A percentile compares a stretch with the other conserved stretches of the same genome.
Conservation (phyloP, 2,113 vertebrate genomes). For the Salvator merianae region DNA sequence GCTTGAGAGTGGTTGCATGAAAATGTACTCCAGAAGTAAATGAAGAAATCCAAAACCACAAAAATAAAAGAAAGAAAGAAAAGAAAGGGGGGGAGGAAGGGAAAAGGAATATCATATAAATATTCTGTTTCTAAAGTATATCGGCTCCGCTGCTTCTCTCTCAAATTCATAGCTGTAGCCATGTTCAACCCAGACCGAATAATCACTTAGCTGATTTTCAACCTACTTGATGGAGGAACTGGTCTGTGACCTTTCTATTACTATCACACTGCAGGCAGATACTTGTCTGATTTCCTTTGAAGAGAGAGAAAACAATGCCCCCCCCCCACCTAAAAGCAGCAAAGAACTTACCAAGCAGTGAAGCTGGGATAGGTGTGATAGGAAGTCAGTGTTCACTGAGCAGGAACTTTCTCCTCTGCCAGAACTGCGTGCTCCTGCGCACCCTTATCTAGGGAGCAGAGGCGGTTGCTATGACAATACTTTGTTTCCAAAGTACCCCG, state of each 20-base stretch:
- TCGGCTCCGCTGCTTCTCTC: not conserved
- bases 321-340: not conserved
- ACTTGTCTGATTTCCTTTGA: not conserved
- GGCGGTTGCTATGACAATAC: constrained; percentile 65
- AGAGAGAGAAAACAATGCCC: not conserved
- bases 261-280: not conserved
- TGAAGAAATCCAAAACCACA: not conserved
- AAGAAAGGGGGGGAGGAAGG: too few relatives aligned
- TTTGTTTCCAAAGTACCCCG: constrained; percentile 43
- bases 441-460: constrained; percentile 70
- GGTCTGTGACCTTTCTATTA: not conserved
- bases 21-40: not conserved
- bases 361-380: not conserved
- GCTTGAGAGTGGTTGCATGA: not conserved
- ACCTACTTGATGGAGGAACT: fast-evolving
- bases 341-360: constrained; percentile 62
- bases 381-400: not conserved
- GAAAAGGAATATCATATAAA: too few relatives aligned
- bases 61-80: too few relatives aligned
- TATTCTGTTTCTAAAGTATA: not conserved
- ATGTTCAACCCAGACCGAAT: fast-evolving
- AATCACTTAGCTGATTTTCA: not conserved
- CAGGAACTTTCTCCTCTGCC: constrained; percentile 11
- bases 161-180: not conserved
- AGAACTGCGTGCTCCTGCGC: constrained; percentile 25